phyloP scores from a whole-genome alignment of 2,113 vertebrate genomes.

The Hemiscyllium ocellatum region DNA sequence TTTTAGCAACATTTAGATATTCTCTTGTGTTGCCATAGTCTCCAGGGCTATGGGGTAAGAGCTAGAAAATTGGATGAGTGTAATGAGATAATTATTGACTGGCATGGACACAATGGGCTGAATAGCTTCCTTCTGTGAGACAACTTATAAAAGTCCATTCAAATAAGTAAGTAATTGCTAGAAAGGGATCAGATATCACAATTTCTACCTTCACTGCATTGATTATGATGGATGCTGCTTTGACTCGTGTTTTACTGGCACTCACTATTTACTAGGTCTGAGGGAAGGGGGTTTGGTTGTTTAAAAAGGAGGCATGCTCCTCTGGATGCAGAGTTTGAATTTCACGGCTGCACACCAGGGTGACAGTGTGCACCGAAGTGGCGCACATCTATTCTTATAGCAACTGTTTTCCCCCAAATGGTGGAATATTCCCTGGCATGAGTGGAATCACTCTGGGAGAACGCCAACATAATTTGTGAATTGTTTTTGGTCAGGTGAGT shows the following conservation, averaged over 20 bases:
- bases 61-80: no score
- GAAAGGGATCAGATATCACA: not conserved
- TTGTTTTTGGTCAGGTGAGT: not conserved
- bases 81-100: no score
- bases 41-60: no score
- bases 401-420: not conserved
- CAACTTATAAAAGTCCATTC: not conserved
- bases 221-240: not conserved
- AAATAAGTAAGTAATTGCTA: not conserved
- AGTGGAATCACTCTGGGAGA: not conserved
- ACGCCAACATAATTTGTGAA: not conserved
- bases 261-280: not conserved
- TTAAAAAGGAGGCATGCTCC: not conserved
- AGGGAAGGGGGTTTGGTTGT: not conserved
- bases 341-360: not conserved
- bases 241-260: not conserved
- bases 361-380: not conserved
- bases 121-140: no score
- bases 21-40: no score
- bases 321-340: not conserved
- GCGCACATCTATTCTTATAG: not conserved
- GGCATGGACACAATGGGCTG: no score
- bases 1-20: no score
- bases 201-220: not conserved
- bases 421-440: not conserved